Evolutionary conservation across 2,888 invertebrate species (phyloP).

Genomic region (Chromoteleia sp.): DNA sequence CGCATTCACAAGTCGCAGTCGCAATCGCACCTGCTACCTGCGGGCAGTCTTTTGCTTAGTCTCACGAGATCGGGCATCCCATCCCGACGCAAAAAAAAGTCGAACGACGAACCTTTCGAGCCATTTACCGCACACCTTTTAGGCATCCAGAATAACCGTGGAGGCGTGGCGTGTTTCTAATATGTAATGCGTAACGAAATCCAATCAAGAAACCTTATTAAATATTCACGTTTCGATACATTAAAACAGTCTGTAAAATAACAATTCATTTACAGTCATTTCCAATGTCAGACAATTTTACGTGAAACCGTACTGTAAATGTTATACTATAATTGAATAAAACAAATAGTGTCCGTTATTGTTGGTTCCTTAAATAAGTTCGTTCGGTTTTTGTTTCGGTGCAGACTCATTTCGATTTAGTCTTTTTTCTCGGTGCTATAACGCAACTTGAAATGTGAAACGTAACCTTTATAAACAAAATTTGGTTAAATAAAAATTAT

Average conservation of each 20-base stretch:
- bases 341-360: too few relatives aligned
- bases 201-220: slow-evolving; percentile 39
- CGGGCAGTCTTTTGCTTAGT: slow-evolving; percentile 37
- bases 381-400: too few relatives aligned
- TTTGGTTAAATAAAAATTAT: too few relatives aligned
- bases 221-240: slow-evolving; percentile 27
- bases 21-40: slow-evolving; percentile 58
- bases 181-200: slow-evolving; percentile 45
- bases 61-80: slow-evolving; percentile 46
- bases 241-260: slow-evolving; percentile 7
- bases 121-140: slow-evolving; percentile 53
- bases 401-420: too few relatives aligned
- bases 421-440: too few relatives aligned
- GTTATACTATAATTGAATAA: too few relatives aligned
- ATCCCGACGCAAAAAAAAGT: slow-evolving; percentile 15
- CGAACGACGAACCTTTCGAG: slow-evolving; percentile 24
- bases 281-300: background rate
- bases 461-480: too few relatives aligned
- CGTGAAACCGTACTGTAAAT: too few relatives aligned
- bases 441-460: too few relatives aligned
- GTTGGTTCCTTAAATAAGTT: too few relatives aligned
- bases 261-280: slow-evolving; percentile 14
- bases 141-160: slow-evolving; percentile 45
- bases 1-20: slow-evolving; percentile 33
- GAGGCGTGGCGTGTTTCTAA: slow-evolving; percentile 49